Evolutionary conservation across 2,888 invertebrate genomes (phyloP), one percentile per base, ranked within the genome.

Genomic region (Eulithis prunata): DNA sequence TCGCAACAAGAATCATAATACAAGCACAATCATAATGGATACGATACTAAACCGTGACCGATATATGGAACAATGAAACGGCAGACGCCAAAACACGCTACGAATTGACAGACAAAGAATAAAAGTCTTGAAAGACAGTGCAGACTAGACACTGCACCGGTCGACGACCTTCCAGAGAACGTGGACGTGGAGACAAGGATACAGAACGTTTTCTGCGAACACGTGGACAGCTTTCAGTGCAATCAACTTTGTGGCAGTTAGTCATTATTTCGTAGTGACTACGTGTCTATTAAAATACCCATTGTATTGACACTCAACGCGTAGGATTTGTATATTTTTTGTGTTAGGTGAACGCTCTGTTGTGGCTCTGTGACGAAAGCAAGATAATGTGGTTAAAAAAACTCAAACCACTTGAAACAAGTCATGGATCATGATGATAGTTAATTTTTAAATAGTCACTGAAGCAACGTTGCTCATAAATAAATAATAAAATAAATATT

Each of bases 31-130:
- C 75, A 68, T 75, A 77, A 75, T 77, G 76, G 74, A 75, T 66
- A 77, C 72, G 74, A 75, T 66, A 77, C 72, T 72, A 65, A 73
- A 74, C 74, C 77, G 78, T 80, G 82, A 76, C 80, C 78, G 76
- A 78, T 74, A 74, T 77, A 75, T 70, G 72, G 74, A 78, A 81
- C 78, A 79, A 79, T 80, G 75, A 71, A 74, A 75, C 76, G 71
- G 74, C 73, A 74, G 71, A 73, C 62, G 71, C 76, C 75, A 72
- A 80, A 80, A 76, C 78, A 75, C 71, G 74, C 75, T 68, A 75
- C 72, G 74, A 71, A 75, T 73, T 70, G 75, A 73, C 72, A 71
- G 68, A 58, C 76, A 75, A 69, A 76, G 73, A 76, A 56, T 64
- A 74, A 38, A 46, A 43, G 56, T 57, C 60, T 59, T 41, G 36